phyloP scores from a whole-genome alignment of 2,113 vertebrate species.

The Microtus ochrogaster region DNA sequence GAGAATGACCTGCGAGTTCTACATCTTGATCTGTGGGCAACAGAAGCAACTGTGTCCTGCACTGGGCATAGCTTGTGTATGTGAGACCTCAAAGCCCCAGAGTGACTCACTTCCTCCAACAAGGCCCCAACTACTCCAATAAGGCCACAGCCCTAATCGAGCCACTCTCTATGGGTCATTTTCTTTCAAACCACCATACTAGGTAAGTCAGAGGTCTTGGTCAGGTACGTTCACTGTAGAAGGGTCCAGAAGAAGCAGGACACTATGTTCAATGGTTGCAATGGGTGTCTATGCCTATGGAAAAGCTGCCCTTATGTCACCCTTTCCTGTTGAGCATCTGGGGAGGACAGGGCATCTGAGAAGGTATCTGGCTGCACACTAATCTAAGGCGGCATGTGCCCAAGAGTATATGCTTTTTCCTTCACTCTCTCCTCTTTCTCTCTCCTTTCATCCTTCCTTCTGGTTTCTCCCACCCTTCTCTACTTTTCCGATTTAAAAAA shows the following conservation, averaged over 20 bases:
- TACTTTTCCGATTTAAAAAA: background rate
- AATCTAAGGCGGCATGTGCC: too few relatives aligned
- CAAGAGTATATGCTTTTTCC: background rate
- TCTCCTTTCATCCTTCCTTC: background rate
- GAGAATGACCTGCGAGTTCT: background rate
- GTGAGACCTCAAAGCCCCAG: background rate
- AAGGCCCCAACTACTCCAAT: background rate
- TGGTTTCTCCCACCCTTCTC: background rate
- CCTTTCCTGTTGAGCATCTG: background rate
- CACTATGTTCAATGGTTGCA: background rate
- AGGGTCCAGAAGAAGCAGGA: background rate
- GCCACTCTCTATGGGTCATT: background rate
- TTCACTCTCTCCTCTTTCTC: background rate
- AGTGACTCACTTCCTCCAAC: background rate
- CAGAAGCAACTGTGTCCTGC: background rate
- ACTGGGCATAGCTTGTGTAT: background rate
- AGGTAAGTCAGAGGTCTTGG: background rate
- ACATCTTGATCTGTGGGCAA: background rate
- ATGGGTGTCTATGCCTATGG: background rate
- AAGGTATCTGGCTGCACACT: accelerated
- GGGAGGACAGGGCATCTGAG: background rate
- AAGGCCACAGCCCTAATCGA: background rate
- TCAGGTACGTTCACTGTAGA: background rate
- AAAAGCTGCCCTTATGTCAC: background rate
- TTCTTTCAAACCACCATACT: background rate